Conservation (phyloP, 2,113 vertebrate species). For the Smithornis capensis region DNA sequence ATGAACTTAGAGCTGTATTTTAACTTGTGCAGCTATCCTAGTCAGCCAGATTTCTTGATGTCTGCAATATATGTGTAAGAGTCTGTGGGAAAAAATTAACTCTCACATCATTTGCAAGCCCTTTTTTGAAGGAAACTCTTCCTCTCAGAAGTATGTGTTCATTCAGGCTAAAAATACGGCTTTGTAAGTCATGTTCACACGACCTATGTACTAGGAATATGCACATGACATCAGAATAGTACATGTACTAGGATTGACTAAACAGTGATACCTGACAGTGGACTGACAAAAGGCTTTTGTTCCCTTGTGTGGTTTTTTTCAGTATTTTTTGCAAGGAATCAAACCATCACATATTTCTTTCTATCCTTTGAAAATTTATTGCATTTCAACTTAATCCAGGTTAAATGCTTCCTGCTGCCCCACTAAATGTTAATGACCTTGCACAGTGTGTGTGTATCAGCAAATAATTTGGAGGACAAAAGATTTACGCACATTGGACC, state of each 20-base stretch:
- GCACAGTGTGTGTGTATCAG: not conserved
- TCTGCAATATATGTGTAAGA: slow-evolving; percentile 18
- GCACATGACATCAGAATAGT: not conserved
- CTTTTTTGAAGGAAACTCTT: slow-evolving; percentile 52
- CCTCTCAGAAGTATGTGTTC: slow-evolving; percentile 49
- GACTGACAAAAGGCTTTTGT: not conserved
- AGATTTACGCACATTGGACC: not conserved
- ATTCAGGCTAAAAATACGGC: slow-evolving; percentile 59
- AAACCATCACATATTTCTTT: not conserved
- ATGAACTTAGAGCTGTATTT: not conserved
- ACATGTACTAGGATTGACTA: not conserved
- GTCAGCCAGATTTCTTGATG: slow-evolving; percentile 11
- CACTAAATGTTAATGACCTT: not conserved
- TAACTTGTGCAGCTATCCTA: not conserved
- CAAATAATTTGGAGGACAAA: slow-evolving; percentile 1
- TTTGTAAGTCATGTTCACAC: slow-evolving; percentile 61
- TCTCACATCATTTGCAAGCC: slow-evolving; percentile 44
- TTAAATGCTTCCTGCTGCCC: not conserved
- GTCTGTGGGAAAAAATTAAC: slow-evolving; percentile 60
- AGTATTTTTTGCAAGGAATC: not conserved
- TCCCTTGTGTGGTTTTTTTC: not conserved
- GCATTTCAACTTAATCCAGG: not conserved
- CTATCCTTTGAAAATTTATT: not conserved
- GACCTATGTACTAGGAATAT: slow-evolving; percentile 60
- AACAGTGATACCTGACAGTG: slow-evolving; percentile 32